A percentile compares a stretch with the other conserved stretches of the same genome.
phyloP scores from a whole-genome alignment of 2,888 invertebrate species.

The Drepanosiphum platanoidis region DNA sequence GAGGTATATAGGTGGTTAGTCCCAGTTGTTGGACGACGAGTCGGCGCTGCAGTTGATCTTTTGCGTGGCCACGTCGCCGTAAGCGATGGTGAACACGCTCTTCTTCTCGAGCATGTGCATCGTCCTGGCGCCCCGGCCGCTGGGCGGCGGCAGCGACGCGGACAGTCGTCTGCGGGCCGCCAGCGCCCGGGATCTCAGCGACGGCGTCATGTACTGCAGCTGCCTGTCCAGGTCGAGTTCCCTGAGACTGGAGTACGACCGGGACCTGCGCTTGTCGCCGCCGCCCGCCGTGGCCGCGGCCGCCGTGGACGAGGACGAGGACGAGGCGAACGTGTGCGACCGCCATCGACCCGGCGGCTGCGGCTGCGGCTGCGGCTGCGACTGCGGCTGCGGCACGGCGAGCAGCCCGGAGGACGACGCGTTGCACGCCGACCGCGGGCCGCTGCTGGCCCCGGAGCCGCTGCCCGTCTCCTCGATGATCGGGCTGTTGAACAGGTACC shows the following conservation, averaged over 20 bases:
- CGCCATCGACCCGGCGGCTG: conserved; percentile 9
- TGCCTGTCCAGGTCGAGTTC: conserved; percentile 57
- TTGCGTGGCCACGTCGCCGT: conserved; percentile 88
- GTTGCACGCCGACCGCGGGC: conserved; percentile 16
- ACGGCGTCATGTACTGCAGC: conserved; percentile 58
- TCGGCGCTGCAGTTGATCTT: conserved; percentile 63
- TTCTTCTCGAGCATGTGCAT: conserved; percentile 79
- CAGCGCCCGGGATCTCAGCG: conserved; percentile 46
- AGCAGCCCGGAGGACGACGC: no score
- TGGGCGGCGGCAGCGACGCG: conserved; percentile 26
- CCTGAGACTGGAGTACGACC: conserved; percentile 55
- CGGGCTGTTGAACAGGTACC: conserved; percentile 44
- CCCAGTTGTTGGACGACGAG: conserved; percentile 55
- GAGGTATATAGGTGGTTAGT: neutral
- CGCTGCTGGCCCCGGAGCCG: conserved; percentile 53
- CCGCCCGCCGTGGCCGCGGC: neutral
- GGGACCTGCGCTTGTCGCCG: conserved; percentile 46
- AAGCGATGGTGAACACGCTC: conserved; percentile 92
- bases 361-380: neutral
- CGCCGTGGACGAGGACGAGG: conserved; percentile 11
- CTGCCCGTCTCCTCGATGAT: conserved; percentile 58
- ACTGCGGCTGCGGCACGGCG: neutral
- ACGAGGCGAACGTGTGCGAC: neutral
- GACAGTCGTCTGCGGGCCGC: conserved; percentile 42
- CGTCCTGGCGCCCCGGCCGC: conserved; percentile 5